Conservation (phyloP, 2,888 invertebrate genomes). For the Drosophila atripex region DNA sequence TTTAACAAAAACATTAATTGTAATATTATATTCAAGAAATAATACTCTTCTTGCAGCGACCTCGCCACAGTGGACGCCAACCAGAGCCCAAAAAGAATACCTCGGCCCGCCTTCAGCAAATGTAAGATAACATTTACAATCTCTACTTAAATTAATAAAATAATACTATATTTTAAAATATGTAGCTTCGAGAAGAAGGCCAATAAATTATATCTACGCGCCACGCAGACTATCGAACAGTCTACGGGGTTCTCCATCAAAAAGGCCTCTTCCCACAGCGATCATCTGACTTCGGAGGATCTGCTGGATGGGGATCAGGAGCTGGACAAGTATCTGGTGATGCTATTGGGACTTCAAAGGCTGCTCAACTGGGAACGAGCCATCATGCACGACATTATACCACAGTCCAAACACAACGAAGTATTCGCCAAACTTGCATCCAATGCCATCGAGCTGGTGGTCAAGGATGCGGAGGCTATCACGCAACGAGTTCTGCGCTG, state of each 20-base stretch:
- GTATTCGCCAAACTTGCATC: constrained; percentile 93
- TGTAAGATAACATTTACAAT: constrained; percentile 84
- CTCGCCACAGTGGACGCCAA: constrained; percentile 86
- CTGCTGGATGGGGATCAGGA: constrained; percentile 89
- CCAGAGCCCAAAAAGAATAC: constrained; percentile 90
- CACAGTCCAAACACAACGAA: constrained; percentile 90
- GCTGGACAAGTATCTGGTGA: constrained; percentile 92
- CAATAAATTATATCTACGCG: constrained; percentile 92
- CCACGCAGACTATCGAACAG: constrained; percentile 92
- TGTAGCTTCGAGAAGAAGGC: constrained; percentile 90
- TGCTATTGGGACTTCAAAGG: constrained; percentile 92
- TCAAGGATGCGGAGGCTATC: constrained; percentile 93
- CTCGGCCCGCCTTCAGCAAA: constrained; percentile 92
- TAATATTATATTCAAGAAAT: not conserved
- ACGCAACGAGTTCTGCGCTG: constrained; percentile 90
- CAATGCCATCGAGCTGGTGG: constrained; percentile 93
- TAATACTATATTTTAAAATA: not conserved
- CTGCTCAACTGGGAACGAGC: constrained; percentile 94
- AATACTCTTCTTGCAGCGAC: constrained; percentile 68
- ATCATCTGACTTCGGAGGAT: constrained; percentile 83
- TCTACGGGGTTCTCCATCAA: constrained; percentile 92
- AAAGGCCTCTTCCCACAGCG: constrained; percentile 82
- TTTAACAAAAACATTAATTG: not conserved
- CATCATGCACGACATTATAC: constrained; percentile 93
- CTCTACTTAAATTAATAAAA: not conserved